A percentile compares a stretch with the other conserved stretches of the same genome.
Evolutionary conservation across 2,797 vertebrate species (phyloP).

Genomic region (Megaceryle alcyon): DNA sequence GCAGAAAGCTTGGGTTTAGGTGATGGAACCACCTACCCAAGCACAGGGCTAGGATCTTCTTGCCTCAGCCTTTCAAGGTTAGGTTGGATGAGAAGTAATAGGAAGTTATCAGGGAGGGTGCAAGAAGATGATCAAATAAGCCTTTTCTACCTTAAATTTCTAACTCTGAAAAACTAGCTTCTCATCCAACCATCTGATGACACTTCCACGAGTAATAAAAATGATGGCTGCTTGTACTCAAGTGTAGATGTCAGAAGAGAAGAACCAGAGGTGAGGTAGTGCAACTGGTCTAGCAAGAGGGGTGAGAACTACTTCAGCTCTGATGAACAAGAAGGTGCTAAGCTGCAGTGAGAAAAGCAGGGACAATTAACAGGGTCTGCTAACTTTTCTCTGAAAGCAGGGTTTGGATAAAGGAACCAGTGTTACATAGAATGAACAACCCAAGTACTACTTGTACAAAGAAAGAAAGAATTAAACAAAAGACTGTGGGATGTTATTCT

Average conservation of each 20-base stretch:
- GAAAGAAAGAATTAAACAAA: neutral
- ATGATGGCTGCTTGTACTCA: neutral
- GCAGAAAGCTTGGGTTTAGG: neutral
- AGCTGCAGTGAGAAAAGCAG: neutral
- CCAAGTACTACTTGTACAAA: neutral
- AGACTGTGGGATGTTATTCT: neutral
- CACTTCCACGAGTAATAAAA: neutral
- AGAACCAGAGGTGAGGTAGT: neutral
- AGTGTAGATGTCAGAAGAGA: neutral
- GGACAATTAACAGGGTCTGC: neutral
- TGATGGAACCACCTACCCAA: neutral
- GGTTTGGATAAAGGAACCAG: neutral
- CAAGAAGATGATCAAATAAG: neutral
- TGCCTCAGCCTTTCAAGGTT: neutral
- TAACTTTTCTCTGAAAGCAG: neutral
- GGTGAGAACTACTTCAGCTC: neutral
- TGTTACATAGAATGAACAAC: neutral
- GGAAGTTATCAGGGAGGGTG: neutral
- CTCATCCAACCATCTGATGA: neutral
- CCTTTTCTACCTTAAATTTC: neutral
- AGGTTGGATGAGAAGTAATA: neutral
- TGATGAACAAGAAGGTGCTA: neutral
- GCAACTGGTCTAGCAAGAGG: neutral
- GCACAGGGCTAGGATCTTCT: neutral
- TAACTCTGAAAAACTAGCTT: neutral